These are phyloP conservation scores for Latrodectus hesperus DNA, from an alignment of 2,888 invertebrate genomes.

Conservation along the genomic window DNA sequence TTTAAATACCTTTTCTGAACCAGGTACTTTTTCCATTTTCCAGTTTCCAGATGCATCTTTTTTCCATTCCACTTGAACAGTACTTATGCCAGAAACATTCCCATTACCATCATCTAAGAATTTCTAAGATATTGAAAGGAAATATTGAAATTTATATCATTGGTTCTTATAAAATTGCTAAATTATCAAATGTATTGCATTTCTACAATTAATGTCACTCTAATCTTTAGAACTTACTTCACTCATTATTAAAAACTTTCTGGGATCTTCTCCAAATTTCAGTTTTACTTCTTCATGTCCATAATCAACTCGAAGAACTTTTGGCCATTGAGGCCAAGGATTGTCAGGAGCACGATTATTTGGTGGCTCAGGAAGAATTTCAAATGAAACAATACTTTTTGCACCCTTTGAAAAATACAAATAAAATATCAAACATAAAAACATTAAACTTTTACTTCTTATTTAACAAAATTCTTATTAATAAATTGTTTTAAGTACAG, in stretches of 20 bases:
- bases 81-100: slow-evolving; percentile 91
- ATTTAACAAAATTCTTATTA: too few relatives aligned
- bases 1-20: slow-evolving; percentile 80
- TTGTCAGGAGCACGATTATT: slow-evolving; percentile 87
- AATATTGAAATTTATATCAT: too few relatives aligned
- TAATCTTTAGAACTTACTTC: slow-evolving; percentile 78
- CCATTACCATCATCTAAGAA: slow-evolving; percentile 93
- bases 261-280: slow-evolving; percentile 93
- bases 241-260: slow-evolving; percentile 93
- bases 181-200: too few relatives aligned
- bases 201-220: too few relatives aligned
- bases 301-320: slow-evolving; percentile 96
- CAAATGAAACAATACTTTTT: slow-evolving; percentile 93
- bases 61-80: slow-evolving; percentile 94
- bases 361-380: slow-evolving; percentile 96
- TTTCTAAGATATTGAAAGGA: slow-evolving; percentile 78
- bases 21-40: slow-evolving; percentile 91
- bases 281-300: slow-evolving; percentile 97
- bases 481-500: too few relatives aligned
- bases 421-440: too few relatives aligned
- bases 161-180: too few relatives aligned
- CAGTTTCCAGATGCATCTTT: slow-evolving; percentile 91
- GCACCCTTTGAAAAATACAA: slow-evolving; percentile 82
- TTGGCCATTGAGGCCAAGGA: slow-evolving; percentile 99
- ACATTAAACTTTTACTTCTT: too few relatives aligned